Evolutionary conservation across 1,140 invertebrate species (phyloP), one percentile per base, ranked within the genome.

Genomic region (Schlechtendalia chinensis): DNA sequence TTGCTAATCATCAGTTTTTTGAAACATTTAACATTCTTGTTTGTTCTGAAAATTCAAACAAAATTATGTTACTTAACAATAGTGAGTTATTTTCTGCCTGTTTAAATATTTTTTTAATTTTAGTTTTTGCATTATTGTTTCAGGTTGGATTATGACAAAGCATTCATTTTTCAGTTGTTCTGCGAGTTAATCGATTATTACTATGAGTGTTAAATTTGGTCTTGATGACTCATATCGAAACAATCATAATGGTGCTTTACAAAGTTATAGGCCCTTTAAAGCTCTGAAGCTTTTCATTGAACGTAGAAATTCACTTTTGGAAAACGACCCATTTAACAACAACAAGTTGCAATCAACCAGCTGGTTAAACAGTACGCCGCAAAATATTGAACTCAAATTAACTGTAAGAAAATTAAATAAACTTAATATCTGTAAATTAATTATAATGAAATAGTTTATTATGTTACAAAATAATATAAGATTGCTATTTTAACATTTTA

Each of bases 111-210:
- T 53, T 53, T n/a, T 16, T 53, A 72, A 29, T 16, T 72, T 29
- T 29, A 19, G 6, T 53, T 53, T 19, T 72, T 29, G 17, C 54
- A 5, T 54, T 72, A 53, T 22, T 61, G 56, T 79, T 79, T 63
- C 75, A 79, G 75, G 24, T 79, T 79, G 56, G 75, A 56, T 79
- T 79, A 61, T 79, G 75, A 79, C 59, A 39, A 63, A 45, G 8
- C 58, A n/a, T 79, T 79, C n/a, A 47, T 63, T 54, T 67, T 71
- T 54, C 45, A 24, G 54, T 54, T 72, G 16, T 29, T 72, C 17
- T 27, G 19, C 17, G 50, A 27, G 39, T 11, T 71, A 53, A 71
- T 50, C 8, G 1, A 50, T 50, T 50, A 50, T 50, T 61, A 79
- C 58, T 11, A 79, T 79, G 75, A 79, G 75, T 5, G 22, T 79